A percentile compares a stretch with the other conserved stretches of the same genome.
These are phyloP conservation scores for Eupithecia abbreviata DNA, from an alignment of 2,888 invertebrate species.

Conservation along the genomic window DNA sequence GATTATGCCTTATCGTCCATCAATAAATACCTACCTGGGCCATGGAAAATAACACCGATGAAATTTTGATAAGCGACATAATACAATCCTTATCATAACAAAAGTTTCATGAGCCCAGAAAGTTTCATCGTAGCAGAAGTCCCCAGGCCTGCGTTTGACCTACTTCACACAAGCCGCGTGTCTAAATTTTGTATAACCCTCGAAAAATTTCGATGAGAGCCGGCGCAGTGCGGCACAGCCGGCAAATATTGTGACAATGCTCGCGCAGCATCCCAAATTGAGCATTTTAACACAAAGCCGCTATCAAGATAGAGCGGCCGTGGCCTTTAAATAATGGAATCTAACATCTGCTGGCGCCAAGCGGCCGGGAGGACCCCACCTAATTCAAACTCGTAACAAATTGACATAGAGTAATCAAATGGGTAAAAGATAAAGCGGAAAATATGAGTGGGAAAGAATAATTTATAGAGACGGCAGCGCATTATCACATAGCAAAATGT, in stretches of 20 bases:
- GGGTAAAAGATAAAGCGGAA: background rate
- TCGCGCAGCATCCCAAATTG: constrained; percentile 43
- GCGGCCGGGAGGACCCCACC: background rate
- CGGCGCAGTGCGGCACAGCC: constrained; percentile 58
- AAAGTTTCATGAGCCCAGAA: constrained; percentile 28
- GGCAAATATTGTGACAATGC: constrained; percentile 58
- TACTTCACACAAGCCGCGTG: constrained; percentile 43
- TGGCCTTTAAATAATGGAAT: constrained; percentile 4
- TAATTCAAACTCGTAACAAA: background rate
- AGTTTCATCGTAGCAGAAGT: constrained; percentile 27
- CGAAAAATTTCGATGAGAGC: constrained; percentile 58
- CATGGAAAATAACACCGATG: constrained; percentile 8
- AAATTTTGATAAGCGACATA: constrained; percentile 16
- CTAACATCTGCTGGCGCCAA: background rate
- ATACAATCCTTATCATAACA: constrained; percentile 16
- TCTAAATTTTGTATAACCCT: constrained; percentile 53
- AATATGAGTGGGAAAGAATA: background rate
- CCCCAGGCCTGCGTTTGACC: constrained; percentile 46
- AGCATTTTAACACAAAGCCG: constrained; percentile 35
- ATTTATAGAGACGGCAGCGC: background rate
- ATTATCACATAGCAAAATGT: background rate
- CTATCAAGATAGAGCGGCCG: constrained; percentile 13
- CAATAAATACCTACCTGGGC: background rate
- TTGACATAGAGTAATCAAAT: background rate
- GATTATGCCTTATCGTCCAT: background rate